A percentile compares a stretch with the other conserved stretches of the same genome.
These are phyloP conservation scores for Ectropis crepuscularia DNA, from an alignment of 2,888 invertebrate genomes.

Conservation along the genomic window DNA sequence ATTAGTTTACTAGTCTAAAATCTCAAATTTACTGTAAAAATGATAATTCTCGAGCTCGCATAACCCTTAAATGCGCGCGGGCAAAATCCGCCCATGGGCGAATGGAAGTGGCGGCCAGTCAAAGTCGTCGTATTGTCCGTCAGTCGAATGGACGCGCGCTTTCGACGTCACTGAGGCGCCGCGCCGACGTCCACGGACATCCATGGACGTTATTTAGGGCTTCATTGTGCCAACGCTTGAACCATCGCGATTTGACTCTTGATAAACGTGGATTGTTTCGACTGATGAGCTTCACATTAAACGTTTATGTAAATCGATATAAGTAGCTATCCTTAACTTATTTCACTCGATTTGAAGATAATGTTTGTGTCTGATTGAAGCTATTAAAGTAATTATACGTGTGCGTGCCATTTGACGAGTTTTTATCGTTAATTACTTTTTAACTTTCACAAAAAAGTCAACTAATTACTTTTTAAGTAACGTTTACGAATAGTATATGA, in stretches of 20 bases:
- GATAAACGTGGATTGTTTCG: slow-evolving; percentile 73
- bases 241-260: slow-evolving; percentile 69
- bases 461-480: slow-evolving; percentile 44
- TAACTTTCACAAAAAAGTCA: slow-evolving; percentile 19
- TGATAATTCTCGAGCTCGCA: slow-evolving; percentile 59
- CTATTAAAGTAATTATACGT: slow-evolving; percentile 23
- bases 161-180: slow-evolving; percentile 76
- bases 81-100: slow-evolving; percentile 57
- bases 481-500: slow-evolving; percentile 42
- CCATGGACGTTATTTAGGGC: slow-evolving; percentile 76
- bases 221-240: slow-evolving; percentile 73
- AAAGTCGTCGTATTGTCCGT: slow-evolving; percentile 74
- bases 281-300: slow-evolving; percentile 78
- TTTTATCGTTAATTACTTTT: slow-evolving; percentile 43
- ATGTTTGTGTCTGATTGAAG: slow-evolving; percentile 22
- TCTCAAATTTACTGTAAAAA: slow-evolving; percentile 55
- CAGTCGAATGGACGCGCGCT: slow-evolving; percentile 65
- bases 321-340: neutral
- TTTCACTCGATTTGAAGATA: slow-evolving; percentile 31
- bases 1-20: slow-evolving; percentile 43
- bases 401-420: slow-evolving; percentile 22
- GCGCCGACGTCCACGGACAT: slow-evolving; percentile 70
- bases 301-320: slow-evolving; percentile 44
- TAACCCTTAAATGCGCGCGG: slow-evolving; percentile 67
- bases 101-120: slow-evolving; percentile 70